phyloP scores from a whole-genome alignment of 2,113 vertebrate genomes.

The Microtus richardsoni region DNA sequence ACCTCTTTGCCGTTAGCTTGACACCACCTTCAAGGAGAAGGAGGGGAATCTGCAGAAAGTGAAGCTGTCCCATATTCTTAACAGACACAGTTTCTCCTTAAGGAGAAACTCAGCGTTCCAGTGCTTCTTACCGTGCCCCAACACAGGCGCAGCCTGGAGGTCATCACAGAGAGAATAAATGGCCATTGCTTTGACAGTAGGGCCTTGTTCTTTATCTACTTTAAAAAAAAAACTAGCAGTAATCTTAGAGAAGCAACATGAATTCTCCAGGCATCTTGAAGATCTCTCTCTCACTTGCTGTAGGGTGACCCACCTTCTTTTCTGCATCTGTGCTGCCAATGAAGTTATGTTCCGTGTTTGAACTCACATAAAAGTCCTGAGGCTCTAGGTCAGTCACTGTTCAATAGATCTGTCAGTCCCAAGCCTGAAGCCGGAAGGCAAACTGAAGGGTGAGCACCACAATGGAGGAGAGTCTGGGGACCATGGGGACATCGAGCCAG shows the following conservation, averaged over 20 bases:
- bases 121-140: neutral
- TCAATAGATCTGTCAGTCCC: neutral
- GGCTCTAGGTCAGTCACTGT: neutral
- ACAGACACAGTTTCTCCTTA: neutral
- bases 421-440: neutral
- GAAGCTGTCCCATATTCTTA: neutral
- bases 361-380: neutral
- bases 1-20: neutral
- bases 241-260: neutral
- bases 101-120: neutral
- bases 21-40: neutral
- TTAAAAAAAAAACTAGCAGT: neutral
- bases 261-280: neutral
- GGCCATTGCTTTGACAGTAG: too few relatives aligned
- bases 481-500: neutral
- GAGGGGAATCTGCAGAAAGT: neutral
- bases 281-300: neutral
- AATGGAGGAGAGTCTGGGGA: neutral
- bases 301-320: neutral
- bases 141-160: neutral
- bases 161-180: neutral
- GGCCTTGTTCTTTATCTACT: neutral
- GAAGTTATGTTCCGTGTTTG: neutral
- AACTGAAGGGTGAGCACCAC: neutral
- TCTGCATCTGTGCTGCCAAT: neutral